These are phyloP conservation scores for Montifringilla adamsi DNA, from an alignment of 2,113 vertebrate species.

Conservation along the genomic window DNA sequence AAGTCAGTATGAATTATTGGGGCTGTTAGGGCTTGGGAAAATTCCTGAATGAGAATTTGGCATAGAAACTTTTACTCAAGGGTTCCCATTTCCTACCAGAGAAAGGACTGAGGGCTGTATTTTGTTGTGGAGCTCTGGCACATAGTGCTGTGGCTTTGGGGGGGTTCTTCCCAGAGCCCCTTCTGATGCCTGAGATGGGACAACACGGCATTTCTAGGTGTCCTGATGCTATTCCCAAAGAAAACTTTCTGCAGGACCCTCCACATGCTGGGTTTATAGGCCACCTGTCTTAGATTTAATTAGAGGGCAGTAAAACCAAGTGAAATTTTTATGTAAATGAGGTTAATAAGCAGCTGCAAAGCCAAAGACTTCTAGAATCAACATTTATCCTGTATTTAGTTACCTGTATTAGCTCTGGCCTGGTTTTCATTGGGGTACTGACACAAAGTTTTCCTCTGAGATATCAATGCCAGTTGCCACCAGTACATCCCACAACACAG, in stretches of 20 bases:
- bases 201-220: not conserved
- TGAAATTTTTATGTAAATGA: not conserved
- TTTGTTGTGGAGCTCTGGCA: not conserved
- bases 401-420: not conserved
- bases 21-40: not conserved
- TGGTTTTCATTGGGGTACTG: not conserved
- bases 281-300: not conserved
- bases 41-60: not conserved
- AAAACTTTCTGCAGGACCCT: not conserved
- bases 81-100: not conserved
- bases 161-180: not conserved
- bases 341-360: not conserved
- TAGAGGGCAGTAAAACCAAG: not conserved
- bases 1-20: not conserved
- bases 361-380: not conserved
- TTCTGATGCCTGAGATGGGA: not conserved
- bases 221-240: not conserved
- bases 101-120: not conserved
- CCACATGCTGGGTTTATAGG: not conserved
- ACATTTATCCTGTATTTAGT: not conserved
- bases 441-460: not conserved
- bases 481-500: not conserved
- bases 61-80: not conserved
- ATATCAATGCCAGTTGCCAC: not conserved
- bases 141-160: rapidly evolving